These are phyloP conservation scores for Teleiodes luculella DNA, from an alignment of 2,888 invertebrate species.

Conservation along the genomic window DNA sequence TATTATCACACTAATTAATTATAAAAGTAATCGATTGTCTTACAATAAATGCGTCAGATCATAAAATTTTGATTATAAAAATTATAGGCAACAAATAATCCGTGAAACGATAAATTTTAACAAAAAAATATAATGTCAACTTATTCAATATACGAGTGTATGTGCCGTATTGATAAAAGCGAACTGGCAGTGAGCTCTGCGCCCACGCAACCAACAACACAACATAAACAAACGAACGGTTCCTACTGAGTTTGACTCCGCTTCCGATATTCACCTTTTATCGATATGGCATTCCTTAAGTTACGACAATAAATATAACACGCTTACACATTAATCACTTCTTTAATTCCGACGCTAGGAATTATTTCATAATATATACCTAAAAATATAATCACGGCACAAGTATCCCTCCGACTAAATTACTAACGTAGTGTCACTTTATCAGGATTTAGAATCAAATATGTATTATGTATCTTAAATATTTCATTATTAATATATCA, in stretches of 20 bases:
- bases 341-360: conserved; percentile 79
- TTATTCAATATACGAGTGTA: conserved; percentile 71
- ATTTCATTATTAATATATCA: conserved; percentile 80
- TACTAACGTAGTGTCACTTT: conserved; percentile 79
- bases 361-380: conserved; percentile 79
- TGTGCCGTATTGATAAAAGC: conserved; percentile 79
- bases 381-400: conserved; percentile 80
- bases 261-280: conserved; percentile 76
- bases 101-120: conserved; percentile 74
- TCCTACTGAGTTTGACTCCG: conserved; percentile 75
- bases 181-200: conserved; percentile 46
- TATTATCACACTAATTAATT: conserved; percentile 78
- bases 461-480: conserved; percentile 80
- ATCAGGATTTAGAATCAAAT: conserved; percentile 80
- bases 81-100: conserved; percentile 75
- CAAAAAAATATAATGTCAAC: conserved; percentile 74
- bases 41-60: conserved; percentile 80
- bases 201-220: conserved; percentile 60
- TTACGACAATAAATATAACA: conserved; percentile 79
- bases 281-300: conserved; percentile 79
- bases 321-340: conserved; percentile 79
- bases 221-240: conserved; percentile 53
- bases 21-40: conserved; percentile 78
- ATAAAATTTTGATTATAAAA: conserved; percentile 77
- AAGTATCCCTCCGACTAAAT: conserved; percentile 80